Base-by-base conservation (phyloP, 2,888 invertebrate species). In the Oxyteleia sp. region DNA sequence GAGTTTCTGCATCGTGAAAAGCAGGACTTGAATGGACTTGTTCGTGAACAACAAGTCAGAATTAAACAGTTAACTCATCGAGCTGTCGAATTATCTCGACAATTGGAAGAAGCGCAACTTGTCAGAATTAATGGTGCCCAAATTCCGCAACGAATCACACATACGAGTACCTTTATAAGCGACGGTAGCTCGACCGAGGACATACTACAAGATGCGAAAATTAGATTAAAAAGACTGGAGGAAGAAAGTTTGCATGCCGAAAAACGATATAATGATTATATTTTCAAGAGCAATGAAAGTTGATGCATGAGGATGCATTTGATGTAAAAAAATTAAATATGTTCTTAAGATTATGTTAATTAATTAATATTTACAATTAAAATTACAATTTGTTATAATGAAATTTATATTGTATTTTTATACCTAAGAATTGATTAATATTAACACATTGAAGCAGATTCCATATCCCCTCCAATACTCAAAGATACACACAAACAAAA, bases 111-210 rank as follows among this genome's bases (percentile, higher is more conserved):
- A 72, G 85, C 87, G 4, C 89, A 90, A 68, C 82, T 89, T 7
- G 29, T 85, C 4, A 86, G 78, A 69, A 71, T 87, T 4, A 82
- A 63, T 0, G 69, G 53, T 7, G n/a, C 82, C 0, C 88, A 90
- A 47, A 29, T 88, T 7, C 82, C n/a, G n/a, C n/a, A n/a, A n/a
- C n/a, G n/a, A n/a, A n/a, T n/a, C n/a, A n/a, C n/a, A n/a, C n/a
- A n/a, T n/a, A n/a, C n/a, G n/a, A n/a, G n/a, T n/a, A n/a, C n/a
- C n/a, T n/a, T n/a, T n/a, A n/a, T n/a, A n/a, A n/a, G n/a, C n/a
- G n/a, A n/a, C n/a, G 91, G 90, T 13, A 93, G 93, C 84, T 93
- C 93, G 0, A 93, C 93, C 0, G 93, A 93, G 51, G 93, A 93
- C 66, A 92, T 93, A 59, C 85, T 93, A 45, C 91, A 92, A 18